Percentiles rank a stretch among this genome's conserved stretches.
These are phyloP conservation scores for Megathymus violae DNA, from an alignment of 1,140 invertebrate species.

Conservation along the genomic window DNA sequence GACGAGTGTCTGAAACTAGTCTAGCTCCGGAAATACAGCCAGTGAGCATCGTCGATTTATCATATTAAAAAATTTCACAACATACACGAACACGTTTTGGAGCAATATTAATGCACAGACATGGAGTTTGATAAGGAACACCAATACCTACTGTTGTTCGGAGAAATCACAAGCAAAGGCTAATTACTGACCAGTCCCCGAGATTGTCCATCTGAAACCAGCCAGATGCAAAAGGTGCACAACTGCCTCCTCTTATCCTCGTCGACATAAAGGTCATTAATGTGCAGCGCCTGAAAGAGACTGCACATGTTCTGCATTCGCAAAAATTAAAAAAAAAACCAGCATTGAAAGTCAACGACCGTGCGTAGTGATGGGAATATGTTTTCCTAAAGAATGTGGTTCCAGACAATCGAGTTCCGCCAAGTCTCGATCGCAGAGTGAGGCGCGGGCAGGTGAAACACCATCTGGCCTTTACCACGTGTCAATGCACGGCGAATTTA, in stretches of 20 bases:
- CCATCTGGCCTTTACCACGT: constrained; percentile 70
- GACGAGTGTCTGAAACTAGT: too few species aligned
- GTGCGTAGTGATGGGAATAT: constrained; percentile 56
- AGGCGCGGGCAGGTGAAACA: constrained; percentile 64
- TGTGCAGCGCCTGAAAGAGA: neutral
- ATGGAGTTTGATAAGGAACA: constrained; percentile 11
- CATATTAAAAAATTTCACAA: too few species aligned
- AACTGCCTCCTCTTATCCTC: constrained; percentile 19
- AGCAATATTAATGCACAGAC: constrained; percentile 10
- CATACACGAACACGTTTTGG: neutral
- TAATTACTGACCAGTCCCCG: constrained; percentile 15
- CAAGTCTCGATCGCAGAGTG: constrained; percentile 44
- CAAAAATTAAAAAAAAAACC: constrained; percentile 25
- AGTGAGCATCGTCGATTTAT: too few species aligned
- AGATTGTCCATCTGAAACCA: constrained; percentile 5
- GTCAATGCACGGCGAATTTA: constrained; percentile 58
- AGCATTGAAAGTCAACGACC: constrained; percentile 61
- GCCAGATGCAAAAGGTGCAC: constrained; percentile 11
- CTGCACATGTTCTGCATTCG: constrained; percentile 6
- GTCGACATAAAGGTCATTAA: constrained; percentile 19
- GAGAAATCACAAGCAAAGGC: constrained; percentile 13
- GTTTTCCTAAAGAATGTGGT: constrained; percentile 62
- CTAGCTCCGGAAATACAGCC: too few species aligned
- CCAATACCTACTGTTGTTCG: constrained; percentile 1
- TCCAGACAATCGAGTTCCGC: constrained; percentile 60